phyloP scores from a whole-genome alignment of 1,140 invertebrate genomes.

The Watersipora subatra region DNA sequence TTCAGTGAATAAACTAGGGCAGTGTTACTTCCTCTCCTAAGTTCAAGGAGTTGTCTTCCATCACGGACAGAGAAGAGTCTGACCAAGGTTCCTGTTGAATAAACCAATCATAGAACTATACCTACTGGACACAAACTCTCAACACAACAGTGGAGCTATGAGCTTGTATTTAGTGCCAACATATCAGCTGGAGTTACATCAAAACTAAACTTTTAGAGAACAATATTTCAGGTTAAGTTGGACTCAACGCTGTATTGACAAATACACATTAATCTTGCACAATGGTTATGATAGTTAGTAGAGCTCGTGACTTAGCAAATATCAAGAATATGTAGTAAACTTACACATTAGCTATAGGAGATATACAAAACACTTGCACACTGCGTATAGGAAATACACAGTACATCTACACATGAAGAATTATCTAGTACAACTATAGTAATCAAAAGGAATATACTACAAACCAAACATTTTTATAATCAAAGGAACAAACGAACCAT shows the following conservation, averaged over 20 bases:
- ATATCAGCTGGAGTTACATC: no score
- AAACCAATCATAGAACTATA: background rate
- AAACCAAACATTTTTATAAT: background rate
- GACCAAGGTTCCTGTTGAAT: background rate
- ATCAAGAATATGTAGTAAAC: background rate
- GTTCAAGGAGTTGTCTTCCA: background rate
- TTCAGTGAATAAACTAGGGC: background rate
- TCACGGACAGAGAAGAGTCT: background rate
- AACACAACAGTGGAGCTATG: background rate
- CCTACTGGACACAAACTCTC: background rate
- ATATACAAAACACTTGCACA: background rate
- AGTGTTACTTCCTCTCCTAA: background rate
- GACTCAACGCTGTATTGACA: background rate
- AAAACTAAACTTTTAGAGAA: background rate
- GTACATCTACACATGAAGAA: background rate
- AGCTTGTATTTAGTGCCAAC: no score
- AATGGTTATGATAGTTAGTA: no score
- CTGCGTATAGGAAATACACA: background rate
- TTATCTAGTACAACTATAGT: no score
- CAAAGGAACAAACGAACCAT: background rate
- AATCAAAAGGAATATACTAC: background rate
- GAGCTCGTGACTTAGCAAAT: no score
- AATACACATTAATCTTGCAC: background rate
- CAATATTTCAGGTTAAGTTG: background rate
- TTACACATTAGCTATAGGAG: background rate